A percentile compares a stretch with the other conserved stretches of the same genome.
Conservation (phyloP, 2,113 vertebrate genomes). For the Tetrax tetrax region DNA sequence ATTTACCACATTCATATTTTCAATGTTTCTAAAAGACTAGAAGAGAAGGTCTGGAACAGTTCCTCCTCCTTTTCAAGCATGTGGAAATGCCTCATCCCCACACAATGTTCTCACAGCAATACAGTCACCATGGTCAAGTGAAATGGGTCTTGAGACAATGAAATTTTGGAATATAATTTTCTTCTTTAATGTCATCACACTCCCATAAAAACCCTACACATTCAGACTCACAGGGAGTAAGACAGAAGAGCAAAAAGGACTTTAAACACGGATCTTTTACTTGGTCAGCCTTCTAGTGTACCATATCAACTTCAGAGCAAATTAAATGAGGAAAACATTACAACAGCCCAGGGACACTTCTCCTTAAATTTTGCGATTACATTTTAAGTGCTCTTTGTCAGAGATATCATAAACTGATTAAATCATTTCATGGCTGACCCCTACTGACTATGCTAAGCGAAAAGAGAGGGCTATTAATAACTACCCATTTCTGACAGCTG, state of each 20-base stretch:
- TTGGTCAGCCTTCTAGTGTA: neutral
- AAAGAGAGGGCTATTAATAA: conserved; percentile 89
- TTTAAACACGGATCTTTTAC: neutral
- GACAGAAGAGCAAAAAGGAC: neutral
- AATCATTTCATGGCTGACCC: conserved; percentile 93
- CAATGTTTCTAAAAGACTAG: neutral
- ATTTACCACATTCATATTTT: neutral
- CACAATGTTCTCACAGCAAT: neutral
- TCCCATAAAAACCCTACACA: neutral
- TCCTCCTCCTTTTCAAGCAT: neutral
- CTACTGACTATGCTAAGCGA: conserved; percentile 90
- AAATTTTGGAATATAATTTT: neutral
- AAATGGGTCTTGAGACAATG: neutral
- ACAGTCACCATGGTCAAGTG: neutral
- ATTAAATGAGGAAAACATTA: conserved; percentile 82
- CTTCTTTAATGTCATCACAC: neutral
- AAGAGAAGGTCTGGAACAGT: neutral
- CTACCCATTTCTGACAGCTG: conserved; percentile 93
- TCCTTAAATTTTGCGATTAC: conserved; percentile 94
- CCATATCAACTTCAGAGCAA: conserved; percentile 68
- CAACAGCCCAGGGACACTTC: conserved; percentile 88
- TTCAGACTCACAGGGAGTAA: neutral
- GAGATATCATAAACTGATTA: conserved; percentile 95
- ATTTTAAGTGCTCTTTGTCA: conserved; percentile 94
- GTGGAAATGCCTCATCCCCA: neutral